Conservation (phyloP, 1,140 invertebrate species). For the Apis cerana region DNA sequence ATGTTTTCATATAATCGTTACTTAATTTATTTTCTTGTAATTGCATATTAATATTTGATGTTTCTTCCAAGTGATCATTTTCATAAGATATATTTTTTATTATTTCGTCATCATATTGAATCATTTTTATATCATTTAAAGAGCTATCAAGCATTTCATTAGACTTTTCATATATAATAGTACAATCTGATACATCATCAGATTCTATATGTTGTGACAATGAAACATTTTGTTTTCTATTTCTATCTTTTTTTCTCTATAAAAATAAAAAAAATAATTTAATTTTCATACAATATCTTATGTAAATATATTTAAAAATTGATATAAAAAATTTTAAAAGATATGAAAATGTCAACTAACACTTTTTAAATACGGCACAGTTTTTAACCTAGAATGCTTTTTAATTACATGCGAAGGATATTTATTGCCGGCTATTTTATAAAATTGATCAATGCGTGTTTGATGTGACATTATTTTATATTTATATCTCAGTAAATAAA, state of each 20-base stretch:
- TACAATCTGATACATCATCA: neutral
- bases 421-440: conserved; percentile 3
- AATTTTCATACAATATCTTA: neutral
- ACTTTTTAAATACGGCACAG: neutral
- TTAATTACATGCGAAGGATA: neutral
- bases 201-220: neutral
- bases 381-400: neutral
- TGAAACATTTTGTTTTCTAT: neutral
- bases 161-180: neutral
- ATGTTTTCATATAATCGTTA: neutral
- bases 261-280: neutral
- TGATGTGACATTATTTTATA: conserved; percentile 15
- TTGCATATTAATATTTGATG: neutral
- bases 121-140: neutral
- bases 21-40: neutral
- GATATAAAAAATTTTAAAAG: neutral
- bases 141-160: neutral
- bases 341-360: conserved; percentile 35
- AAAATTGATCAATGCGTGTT: conserved; percentile 47
- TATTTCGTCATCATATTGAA: neutral
- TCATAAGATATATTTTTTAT: neutral
- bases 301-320: neutral
- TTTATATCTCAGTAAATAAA: neutral
- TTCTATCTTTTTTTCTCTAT: neutral
- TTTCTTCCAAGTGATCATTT: neutral